phyloP scores from a whole-genome alignment of 2,797 vertebrate species.

The Hydrolagus colliei region DNA sequence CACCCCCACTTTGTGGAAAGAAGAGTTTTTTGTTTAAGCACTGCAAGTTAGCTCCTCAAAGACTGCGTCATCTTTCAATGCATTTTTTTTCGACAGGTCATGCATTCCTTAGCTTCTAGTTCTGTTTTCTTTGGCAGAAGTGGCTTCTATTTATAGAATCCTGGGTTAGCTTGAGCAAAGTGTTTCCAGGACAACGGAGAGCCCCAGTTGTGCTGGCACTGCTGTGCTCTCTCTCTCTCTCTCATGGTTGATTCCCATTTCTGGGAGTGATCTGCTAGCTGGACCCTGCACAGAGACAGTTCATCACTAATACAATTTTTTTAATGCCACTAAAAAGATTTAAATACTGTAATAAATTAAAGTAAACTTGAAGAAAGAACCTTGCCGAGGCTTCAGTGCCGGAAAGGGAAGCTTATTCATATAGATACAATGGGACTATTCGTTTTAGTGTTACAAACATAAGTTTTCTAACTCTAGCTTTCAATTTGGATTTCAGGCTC shows the following conservation, averaged over 20 bases:
- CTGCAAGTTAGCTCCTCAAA: no score
- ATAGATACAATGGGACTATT: background rate
- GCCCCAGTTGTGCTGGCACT: background rate
- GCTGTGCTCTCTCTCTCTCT: background rate
- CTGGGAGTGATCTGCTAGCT: background rate
- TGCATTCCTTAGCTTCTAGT: no score
- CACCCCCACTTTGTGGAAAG: no score
- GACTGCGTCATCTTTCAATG: no score
- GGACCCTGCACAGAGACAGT: background rate
- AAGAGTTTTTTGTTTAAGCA: no score
- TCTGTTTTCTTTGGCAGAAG: background rate
- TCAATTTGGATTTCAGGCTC: conserved; percentile 24
- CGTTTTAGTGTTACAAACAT: conserved; percentile 3
- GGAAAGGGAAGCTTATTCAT: background rate
- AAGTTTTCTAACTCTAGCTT: background rate
- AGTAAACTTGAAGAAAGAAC: background rate
- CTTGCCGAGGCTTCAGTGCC: background rate
- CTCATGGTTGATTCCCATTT: background rate
- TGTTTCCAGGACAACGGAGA: background rate
- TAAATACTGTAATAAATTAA: background rate
- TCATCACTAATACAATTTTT: background rate
- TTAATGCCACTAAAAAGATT: background rate
- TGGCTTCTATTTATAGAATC: conserved; percentile 14
- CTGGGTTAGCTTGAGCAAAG: background rate
- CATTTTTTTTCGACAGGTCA: no score